Base-by-base conservation (phyloP, 2,113 vertebrate species). In the Paracanthobrama guichenoti region DNA sequence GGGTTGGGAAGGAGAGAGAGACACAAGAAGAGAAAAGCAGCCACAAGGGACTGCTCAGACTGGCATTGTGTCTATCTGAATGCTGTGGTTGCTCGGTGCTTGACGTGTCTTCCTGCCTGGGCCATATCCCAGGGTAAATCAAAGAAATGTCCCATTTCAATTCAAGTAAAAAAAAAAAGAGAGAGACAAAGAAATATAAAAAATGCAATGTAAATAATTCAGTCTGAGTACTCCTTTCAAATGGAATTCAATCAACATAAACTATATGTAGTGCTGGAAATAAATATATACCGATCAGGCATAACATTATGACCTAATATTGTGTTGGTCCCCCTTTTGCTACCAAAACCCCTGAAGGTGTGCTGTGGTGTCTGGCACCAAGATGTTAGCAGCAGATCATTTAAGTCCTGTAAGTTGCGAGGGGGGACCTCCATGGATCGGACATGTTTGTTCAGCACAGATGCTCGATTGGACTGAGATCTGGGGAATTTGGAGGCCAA, bases 21-120 rank as follows among this genome's bases (percentile, higher is more conserved):
- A 75, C 39, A 79, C 64, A 31, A 31, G 31, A 5, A 88, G 67
- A 82, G 75, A 67, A 44, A 62, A 50, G 9, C 53, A 53, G 16
- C 44, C 42, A 39, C 42, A 20, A 46, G 26, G 66, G 78, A 62
- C 72, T 55, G 62, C 11, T 84, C 69, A 44, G 3, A 48, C 26
- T 76, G 24, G 46, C 16, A 57, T 64, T 55, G 20, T 62, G 71
- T 82, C 67, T 59, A 60, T 62, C 26, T 83, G 26, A 76, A 76
- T 64, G 50, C 74, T 57, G 39, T 72, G 39, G 74, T 76, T 60
- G 31, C 55, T 78, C 35, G 2, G 20, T 39, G 50, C 76, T 59
- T n/a, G 13, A 14, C 4, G 46, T 53, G 13, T 14, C 14, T 75
- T 75, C 14, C 7, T 26, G 7, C 24, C 14, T 28, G 24, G 6